Evolutionary conservation across 2,888 invertebrate genomes (phyloP).

Genomic region (Drosophila bunnanda): DNA sequence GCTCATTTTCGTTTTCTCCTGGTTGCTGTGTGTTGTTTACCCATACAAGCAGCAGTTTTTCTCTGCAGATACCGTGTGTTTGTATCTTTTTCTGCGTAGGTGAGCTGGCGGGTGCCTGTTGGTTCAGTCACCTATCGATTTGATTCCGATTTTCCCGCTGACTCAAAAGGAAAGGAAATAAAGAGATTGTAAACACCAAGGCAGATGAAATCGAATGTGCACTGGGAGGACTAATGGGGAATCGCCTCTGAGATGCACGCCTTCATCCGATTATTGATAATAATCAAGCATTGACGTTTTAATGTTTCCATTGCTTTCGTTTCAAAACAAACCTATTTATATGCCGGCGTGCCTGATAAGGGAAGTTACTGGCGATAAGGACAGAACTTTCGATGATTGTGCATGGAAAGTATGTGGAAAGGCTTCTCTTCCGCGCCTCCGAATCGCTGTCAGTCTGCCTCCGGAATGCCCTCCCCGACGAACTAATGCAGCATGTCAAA

Average conservation of each 20-base stretch:
- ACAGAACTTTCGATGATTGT: conserved; percentile 2
- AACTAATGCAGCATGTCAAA: conserved; percentile 49
- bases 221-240: background rate
- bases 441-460: background rate
- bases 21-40: conserved; percentile 21
- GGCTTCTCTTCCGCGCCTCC: background rate
- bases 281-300: background rate
- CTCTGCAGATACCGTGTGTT: background rate
- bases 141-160: conserved; percentile 56
- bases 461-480: background rate
- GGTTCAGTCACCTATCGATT: conserved; percentile 74
- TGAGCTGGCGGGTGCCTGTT: conserved; percentile 45
- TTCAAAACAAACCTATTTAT: conserved; percentile 23
- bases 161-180: conserved; percentile 13
- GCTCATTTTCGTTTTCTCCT: background rate
- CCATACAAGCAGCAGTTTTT: conserved; percentile 22
- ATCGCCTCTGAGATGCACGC: background rate
- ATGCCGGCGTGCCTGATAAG: conserved; percentile 16
- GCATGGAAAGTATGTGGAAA: background rate
- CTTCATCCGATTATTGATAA: conserved; percentile 9
- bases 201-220: background rate
- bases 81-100: background rate
- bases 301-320: conserved; percentile 7
- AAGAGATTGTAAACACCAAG: background rate
- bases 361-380: conserved; percentile 8